Conservation (phyloP, 2,113 vertebrate genomes). For the Sinocyclocheilus rhinocerous region DNA sequence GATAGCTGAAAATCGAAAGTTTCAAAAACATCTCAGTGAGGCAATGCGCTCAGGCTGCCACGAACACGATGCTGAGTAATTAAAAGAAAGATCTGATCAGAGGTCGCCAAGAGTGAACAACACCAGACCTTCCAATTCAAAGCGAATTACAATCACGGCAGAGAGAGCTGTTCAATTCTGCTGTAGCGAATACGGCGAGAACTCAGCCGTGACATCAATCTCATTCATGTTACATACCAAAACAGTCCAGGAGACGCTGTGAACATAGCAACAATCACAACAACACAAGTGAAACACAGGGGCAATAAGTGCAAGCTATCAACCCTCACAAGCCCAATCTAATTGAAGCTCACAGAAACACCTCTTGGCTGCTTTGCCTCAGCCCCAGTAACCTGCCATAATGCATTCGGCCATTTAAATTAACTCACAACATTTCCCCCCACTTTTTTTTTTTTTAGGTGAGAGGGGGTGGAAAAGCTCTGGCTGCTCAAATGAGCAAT, state of each 20-base stretch:
- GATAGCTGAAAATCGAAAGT: not conserved
- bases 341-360: slow-evolving; percentile 98
- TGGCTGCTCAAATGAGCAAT: slow-evolving; percentile 92
- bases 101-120: not conserved
- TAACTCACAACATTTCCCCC: slow-evolving; percentile 97
- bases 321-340: slow-evolving; percentile 80
- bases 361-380: slow-evolving; percentile 87
- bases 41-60: not conserved
- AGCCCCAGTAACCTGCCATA: slow-evolving; percentile 80
- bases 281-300: slow-evolving; percentile 66
- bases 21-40: not conserved
- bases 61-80: not conserved
- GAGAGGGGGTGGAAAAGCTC: slow-evolving; percentile 73
- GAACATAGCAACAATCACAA: slow-evolving; percentile 44
- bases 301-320: slow-evolving; percentile 81
- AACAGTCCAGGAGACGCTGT: slow-evolving; percentile 71
- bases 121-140: slow-evolving; percentile 31
- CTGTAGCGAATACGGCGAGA: slow-evolving; percentile 47
- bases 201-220: slow-evolving; percentile 53
- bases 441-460: slow-evolving; percentile 62
- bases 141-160: slow-evolving; percentile 8
- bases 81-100: slow-evolving; percentile 10
- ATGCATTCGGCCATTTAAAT: slow-evolving; percentile 99
- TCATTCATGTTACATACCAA: slow-evolving; percentile 55
- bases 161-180: slow-evolving; percentile 43